These are phyloP conservation scores for Lithosia quadra DNA, from an alignment of 2,888 invertebrate species.

Conservation along the genomic window DNA sequence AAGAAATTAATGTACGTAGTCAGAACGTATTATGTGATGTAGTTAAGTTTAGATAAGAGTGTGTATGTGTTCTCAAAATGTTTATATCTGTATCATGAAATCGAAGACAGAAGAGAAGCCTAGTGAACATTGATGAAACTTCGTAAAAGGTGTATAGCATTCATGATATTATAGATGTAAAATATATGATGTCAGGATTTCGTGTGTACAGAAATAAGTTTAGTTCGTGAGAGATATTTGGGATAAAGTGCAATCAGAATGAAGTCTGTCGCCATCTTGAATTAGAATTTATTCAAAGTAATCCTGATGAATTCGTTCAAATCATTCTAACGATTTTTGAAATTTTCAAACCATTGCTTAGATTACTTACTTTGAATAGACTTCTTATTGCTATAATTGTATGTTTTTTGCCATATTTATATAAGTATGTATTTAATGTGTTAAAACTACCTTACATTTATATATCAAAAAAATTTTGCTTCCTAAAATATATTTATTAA, in stretches of 20 bases:
- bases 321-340: neutral
- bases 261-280: constrained; percentile 41
- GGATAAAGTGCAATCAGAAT: constrained; percentile 53
- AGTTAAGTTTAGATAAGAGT: constrained; percentile 60
- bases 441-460: neutral
- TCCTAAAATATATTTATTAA: neutral
- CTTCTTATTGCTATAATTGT: neutral
- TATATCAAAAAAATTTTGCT: neutral
- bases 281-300: constrained; percentile 18
- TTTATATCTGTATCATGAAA: constrained; percentile 27
- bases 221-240: constrained; percentile 38
- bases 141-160: neutral
- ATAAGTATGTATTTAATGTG: neutral
- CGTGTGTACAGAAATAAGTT: constrained; percentile 28
- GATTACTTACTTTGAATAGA: neutral
- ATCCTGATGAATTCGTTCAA: neutral
- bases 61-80: constrained; percentile 38
- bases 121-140: neutral
- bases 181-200: constrained; percentile 18
- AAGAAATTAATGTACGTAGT: constrained; percentile 63
- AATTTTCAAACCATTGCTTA: neutral
- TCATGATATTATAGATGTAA: neutral
- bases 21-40: constrained; percentile 77
- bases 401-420: constrained; percentile 3
- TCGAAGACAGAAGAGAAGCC: neutral